Conservation (phyloP, 2,113 vertebrate species). For the Laterallus jamaicensis region DNA sequence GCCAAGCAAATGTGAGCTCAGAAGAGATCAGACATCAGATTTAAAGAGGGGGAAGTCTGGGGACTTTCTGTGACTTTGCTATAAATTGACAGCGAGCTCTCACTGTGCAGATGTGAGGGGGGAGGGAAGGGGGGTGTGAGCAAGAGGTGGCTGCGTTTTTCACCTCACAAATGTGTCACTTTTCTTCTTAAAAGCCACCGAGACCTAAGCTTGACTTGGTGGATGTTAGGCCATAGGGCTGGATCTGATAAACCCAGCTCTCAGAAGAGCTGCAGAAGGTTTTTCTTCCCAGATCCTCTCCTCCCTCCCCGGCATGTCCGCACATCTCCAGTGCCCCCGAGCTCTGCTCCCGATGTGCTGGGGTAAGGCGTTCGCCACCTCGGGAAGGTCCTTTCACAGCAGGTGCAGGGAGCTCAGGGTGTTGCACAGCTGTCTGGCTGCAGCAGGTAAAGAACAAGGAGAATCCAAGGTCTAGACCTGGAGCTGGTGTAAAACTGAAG, state of each 20-base stretch:
- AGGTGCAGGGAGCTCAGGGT: neutral
- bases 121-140: neutral
- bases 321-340: neutral
- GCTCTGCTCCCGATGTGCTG: neutral
- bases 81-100: neutral
- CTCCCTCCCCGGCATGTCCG: neutral
- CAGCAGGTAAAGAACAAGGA: neutral
- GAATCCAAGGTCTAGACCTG: neutral
- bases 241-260: slow-evolving; percentile 4
- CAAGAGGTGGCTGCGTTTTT: neutral
- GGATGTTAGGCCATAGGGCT: neutral
- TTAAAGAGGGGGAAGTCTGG: neutral
- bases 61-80: slow-evolving; percentile 26
- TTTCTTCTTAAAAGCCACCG: neutral
- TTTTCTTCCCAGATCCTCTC: neutral
- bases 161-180: fast-evolving
- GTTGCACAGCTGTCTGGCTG: neutral
- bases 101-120: neutral
- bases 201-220: neutral
- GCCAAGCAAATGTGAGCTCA: neutral
- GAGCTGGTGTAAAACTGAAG: neutral
- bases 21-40: neutral
- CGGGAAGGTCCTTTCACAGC: neutral
- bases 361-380: neutral
- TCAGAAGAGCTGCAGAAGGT: neutral